These are phyloP conservation scores for Anoplophora glabripennis DNA, from an alignment of 1,140 invertebrate genomes.

Conservation along the genomic window DNA sequence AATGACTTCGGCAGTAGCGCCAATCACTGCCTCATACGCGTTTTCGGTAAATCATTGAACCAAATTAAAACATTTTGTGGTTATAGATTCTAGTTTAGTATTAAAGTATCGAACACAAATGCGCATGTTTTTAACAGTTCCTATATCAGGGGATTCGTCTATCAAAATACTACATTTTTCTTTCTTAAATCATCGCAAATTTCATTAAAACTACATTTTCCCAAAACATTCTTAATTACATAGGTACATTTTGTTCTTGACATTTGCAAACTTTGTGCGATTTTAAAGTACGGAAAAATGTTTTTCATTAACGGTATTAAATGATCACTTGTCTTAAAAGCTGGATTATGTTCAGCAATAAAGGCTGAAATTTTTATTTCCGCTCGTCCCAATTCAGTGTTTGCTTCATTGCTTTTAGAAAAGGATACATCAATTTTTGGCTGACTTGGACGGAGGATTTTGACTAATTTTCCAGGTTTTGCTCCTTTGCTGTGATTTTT, in stretches of 20 bases:
- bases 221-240: too few species aligned
- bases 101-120: neutral
- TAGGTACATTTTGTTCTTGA: too few species aligned
- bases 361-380: conserved; percentile 23
- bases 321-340: conserved; percentile 11
- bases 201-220: too few species aligned
- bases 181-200: too few species aligned
- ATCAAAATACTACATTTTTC: too few species aligned
- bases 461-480: too few species aligned
- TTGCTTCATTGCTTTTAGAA: conserved; percentile 5
- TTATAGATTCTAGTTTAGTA: neutral
- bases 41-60: neutral
- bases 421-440: neutral
- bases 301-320: conserved; percentile 7
- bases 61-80: neutral
- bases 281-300: conserved; percentile 14
- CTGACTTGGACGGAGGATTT: neutral
- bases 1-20: conserved; percentile 5
- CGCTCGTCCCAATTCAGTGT: conserved; percentile 11
- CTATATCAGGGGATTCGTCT: neutral
- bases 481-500: too few species aligned
- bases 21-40: neutral
- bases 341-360: conserved; percentile 15
- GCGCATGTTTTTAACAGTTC: neutral
- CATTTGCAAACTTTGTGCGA: neutral